Percentiles rank a stretch among this genome's conserved stretches.
Conservation (phyloP, 2,797 vertebrate species). For the Squalus acanthias region DNA sequence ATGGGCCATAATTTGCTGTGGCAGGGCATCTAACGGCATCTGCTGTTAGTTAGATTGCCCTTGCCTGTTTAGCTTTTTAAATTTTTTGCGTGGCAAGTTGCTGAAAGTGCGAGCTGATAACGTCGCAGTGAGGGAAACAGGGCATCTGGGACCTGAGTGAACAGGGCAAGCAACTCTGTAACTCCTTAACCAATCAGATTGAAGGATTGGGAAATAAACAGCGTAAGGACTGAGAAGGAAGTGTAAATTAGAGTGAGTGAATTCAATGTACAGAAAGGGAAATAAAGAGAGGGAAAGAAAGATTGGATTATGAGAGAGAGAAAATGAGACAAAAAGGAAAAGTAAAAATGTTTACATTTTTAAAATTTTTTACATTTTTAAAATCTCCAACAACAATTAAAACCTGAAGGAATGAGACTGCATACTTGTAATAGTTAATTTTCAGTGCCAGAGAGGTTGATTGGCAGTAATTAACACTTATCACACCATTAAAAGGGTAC, state of each 20-base stretch:
- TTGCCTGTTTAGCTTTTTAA: background rate
- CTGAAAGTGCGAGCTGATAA: background rate
- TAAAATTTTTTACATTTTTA: background rate
- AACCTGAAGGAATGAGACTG: no score
- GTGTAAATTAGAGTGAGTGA: background rate
- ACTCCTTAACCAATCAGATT: background rate
- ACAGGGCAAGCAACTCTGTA: no score
- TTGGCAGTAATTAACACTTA: no score
- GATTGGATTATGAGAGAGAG: background rate
- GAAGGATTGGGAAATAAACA: background rate
- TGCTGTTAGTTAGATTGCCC: background rate
- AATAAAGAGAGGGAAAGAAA: background rate
- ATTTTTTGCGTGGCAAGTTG: background rate
- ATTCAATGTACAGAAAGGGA: background rate
- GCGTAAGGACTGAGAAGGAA: background rate
- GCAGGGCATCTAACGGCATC: background rate
- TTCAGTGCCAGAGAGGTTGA: no score
- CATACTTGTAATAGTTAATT: no score
- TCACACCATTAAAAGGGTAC: no score
- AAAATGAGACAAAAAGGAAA: background rate
- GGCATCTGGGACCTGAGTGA: background rate
- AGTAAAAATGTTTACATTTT: background rate
- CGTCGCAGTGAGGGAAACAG: background rate
- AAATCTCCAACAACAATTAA: background rate
- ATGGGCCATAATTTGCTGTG: background rate